phyloP scores from a whole-genome alignment of 2,888 invertebrate genomes.

The Macrophya annulata region DNA sequence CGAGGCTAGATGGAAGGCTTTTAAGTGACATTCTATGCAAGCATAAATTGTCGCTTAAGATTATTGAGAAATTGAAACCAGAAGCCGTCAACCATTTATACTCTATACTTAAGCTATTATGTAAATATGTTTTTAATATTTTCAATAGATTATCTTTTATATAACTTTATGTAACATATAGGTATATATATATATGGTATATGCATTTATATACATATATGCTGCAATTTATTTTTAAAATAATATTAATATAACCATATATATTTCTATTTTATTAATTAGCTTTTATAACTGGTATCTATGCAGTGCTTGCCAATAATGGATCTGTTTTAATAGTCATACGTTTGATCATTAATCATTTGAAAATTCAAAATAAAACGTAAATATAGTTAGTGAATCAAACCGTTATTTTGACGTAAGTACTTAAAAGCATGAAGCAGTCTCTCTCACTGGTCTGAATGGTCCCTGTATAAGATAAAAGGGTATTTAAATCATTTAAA shows the following conservation, averaged over 20 bases:
- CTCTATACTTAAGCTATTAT: constrained; percentile 29
- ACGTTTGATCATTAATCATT: constrained; percentile 50
- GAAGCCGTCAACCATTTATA: constrained; percentile 47
- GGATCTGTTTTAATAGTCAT: constrained; percentile 35
- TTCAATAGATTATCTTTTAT: constrained; percentile 46
- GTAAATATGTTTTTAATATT: constrained; percentile 39
- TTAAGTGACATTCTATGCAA: constrained; percentile 42
- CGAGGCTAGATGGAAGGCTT: constrained; percentile 45
- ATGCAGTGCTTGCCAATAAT: constrained; percentile 43
- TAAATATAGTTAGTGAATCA: constrained; percentile 45
- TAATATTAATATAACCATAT: constrained; percentile 51
- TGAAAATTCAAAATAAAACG: constrained; percentile 6
- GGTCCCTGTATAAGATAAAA: constrained; percentile 57
- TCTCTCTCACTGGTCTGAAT: constrained; percentile 56
- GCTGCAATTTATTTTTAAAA: constrained; percentile 32
- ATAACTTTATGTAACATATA: constrained; percentile 38
- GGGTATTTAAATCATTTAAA: not conserved
- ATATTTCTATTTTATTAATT: constrained; percentile 45
- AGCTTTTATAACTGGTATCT: constrained; percentile 27
- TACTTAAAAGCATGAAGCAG: constrained; percentile 72
- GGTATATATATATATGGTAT: not conserved
- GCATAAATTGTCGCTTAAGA: constrained; percentile 34
- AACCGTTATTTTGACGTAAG: constrained; percentile 66
- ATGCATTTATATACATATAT: constrained; percentile 38
- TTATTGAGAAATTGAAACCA: constrained; percentile 45